Evolutionary conservation across 2,113 vertebrate species (phyloP).

Genomic region (Lycaon pictus): DNA sequence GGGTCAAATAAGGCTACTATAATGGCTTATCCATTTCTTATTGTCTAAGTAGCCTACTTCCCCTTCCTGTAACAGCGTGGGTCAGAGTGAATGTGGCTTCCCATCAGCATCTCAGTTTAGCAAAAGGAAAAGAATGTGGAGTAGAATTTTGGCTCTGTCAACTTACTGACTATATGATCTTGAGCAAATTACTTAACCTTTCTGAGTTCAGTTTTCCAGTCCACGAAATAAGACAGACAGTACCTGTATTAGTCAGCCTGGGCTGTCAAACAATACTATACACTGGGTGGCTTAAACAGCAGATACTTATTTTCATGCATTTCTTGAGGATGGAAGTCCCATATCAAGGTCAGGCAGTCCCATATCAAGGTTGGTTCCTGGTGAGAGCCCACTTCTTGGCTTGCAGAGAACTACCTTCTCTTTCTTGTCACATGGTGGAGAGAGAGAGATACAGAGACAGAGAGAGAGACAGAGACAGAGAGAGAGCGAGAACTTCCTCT

Average conservation of each 20-base stretch:
- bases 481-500: neutral
- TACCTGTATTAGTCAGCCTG: neutral
- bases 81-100: neutral
- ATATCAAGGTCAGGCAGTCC: neutral
- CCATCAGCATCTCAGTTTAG: neutral
- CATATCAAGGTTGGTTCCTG: neutral
- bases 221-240: neutral
- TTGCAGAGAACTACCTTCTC: neutral
- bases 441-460: neutral
- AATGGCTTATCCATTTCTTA: neutral
- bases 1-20: neutral
- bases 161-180: neutral
- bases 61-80: neutral
- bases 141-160: neutral
- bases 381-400: neutral
- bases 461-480: neutral
- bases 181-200: neutral
- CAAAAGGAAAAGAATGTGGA: neutral
- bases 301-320: neutral
- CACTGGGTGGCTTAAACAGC: neutral
- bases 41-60: neutral
- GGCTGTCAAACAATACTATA: neutral
- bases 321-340: neutral
- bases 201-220: constrained; percentile 15
- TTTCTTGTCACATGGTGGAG: neutral